Evolutionary conservation across 2,888 invertebrate genomes (phyloP), one percentile per base, ranked within the genome.

Genomic region (Hololepta plana): DNA sequence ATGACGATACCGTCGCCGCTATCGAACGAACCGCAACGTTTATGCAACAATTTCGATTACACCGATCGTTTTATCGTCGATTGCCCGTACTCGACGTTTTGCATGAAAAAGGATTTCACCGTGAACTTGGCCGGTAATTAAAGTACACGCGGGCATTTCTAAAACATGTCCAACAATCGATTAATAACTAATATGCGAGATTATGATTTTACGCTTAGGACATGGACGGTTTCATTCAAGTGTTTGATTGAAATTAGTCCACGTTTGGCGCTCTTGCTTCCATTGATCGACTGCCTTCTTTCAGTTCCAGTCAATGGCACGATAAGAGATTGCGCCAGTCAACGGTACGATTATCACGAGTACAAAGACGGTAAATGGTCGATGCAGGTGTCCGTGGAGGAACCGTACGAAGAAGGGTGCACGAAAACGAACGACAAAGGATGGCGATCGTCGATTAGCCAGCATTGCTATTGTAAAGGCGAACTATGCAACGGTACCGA

Each of bases 51-150:
- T 43, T 85, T 85, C 48, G 75, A 82, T 47, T 63, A 68, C 38
- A 70, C 75, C 2, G 56, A 63, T 4, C 61, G 61, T 38, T 87
- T 67, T 51, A 64, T 74, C 32, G 67, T 73, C 4, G 68, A 74
- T 34, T 87, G 85, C 46, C 75, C 76, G 1, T 72, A 65, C 45
- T 85, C 85, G 1, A 82, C 84, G 2, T 72, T 81, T 62, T 87
- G 85, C 46, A 67, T 75, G 60, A 85, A 82, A 49, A 71, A 69
- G 43, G 69, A 72, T 24, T 68, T 68, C 34, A 61, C 64, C 36
- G 60, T 69, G 34, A 62, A 79, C 41, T 65, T 67, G 36, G 68
- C 75, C 59, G 64, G 74, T 73, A 51, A 50, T 62, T 55, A 31
- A 17, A 29, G 20, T 25, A 10, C 15, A n/a, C n/a, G n/a, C n/a